Evolutionary conservation across 2,888 invertebrate genomes (phyloP), one percentile per base, ranked within the genome.

Genomic region (Acrobasis consociella): DNA sequence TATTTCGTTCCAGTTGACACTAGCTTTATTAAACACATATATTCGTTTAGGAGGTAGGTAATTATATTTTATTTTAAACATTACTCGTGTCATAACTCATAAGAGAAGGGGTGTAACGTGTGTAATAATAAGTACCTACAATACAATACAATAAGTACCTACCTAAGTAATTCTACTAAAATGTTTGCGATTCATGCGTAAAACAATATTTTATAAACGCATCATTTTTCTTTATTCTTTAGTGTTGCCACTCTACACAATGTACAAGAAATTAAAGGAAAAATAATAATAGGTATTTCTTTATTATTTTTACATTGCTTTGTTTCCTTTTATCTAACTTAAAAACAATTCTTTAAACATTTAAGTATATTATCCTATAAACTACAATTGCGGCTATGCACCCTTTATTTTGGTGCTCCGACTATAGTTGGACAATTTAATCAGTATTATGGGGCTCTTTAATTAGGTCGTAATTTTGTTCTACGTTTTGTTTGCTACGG

Each of bases 391-490:
- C 11, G 37, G 10, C 55, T n/a, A 16, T 55, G 55, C 16, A 55
- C 16, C 55, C 55, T 37, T 55, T 53, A 53, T 53, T 55, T 39
- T 39, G 16, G 39, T 16, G 55, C 39, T 8, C 17, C 11, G 55
- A 7, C 17, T 13, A 9, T 42, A 56, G 56, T 42, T 16, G 42
- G 67, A 75, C 73, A 72, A 75, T 78, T 80, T 78, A 78, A 82
- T 83, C 79, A 75, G 71, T 69, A 77, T n/a, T n/a, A n/a, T 73
- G 72, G 75, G 74, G 74, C 71, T 75, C 72, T 75, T 76, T 80
- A 81, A 82, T 80, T 80, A 75, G 73, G 67, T 73, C 69, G 74
- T 79, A 77, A 80, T 80, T 80, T 74, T 68, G 72, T 68, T 59
- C 66, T 67, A 67, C 70, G 72, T 76, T 77, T 72, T 70, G 71